These are phyloP conservation scores for Sycon ciliatum DNA, from an alignment of 37 sponge, comb jelly and placozoan genomes.

Conservation along the genomic window DNA sequence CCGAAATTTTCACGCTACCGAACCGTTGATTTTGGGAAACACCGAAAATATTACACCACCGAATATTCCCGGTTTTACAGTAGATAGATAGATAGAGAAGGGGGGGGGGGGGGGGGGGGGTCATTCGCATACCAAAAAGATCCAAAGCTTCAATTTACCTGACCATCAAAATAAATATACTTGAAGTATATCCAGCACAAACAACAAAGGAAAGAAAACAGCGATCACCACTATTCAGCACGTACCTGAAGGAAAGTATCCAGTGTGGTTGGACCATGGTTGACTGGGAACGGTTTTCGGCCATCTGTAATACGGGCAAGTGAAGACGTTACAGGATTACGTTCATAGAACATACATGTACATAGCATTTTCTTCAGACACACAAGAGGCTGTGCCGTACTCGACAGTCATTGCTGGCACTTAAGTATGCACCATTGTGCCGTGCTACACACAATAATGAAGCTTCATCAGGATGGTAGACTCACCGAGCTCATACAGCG, in stretches of 20 bases:
- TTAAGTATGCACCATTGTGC: background rate
- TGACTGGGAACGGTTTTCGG: conserved; percentile 64
- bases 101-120: too few relatives aligned
- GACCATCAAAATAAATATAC: background rate
- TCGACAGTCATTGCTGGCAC: too few relatives aligned
- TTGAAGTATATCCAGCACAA: background rate
- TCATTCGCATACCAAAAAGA: background rate
- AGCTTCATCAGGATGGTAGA: background rate
- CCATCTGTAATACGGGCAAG: conserved; percentile 49
- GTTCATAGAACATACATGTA: background rate
- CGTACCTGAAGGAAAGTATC: conserved; percentile 60
- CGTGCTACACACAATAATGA: background rate
- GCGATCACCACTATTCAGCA: too few relatives aligned
- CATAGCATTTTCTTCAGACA: too few relatives aligned
- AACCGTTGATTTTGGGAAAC: too few relatives aligned
- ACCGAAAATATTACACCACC: too few relatives aligned
- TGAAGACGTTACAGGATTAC: background rate
- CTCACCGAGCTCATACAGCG: conserved; percentile 80
- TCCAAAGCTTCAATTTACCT: background rate
- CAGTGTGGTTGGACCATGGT: conserved; percentile 67
- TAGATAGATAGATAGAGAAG: too few relatives aligned
- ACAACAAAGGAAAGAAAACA: conserved; percentile 11
- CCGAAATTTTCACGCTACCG: too few relatives aligned
- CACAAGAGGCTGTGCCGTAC: too few relatives aligned
- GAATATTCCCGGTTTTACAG: too few relatives aligned